phyloP scores from a whole-genome alignment of 2,797 vertebrate genomes.

The Acanthopagrus latus region DNA sequence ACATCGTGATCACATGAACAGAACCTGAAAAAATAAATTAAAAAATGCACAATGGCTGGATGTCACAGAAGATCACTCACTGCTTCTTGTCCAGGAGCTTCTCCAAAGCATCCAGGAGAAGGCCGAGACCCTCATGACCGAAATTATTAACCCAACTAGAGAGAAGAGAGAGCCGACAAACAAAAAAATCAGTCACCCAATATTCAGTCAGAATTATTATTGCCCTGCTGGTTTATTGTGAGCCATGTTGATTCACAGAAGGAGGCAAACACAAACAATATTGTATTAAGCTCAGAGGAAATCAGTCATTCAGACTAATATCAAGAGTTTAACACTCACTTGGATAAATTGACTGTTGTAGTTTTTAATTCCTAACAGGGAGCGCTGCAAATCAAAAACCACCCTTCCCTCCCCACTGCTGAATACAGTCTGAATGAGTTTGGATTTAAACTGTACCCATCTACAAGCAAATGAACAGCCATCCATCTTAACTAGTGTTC shows the following conservation, averaged over 20 bases:
- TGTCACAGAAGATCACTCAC: slow-evolving; percentile 83
- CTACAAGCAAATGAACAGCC: slow-evolving; percentile 77
- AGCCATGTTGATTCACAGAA: slow-evolving; percentile 22
- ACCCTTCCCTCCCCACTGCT: slow-evolving; percentile 14
- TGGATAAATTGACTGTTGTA: slow-evolving; percentile 55
- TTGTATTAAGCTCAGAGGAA: slow-evolving; percentile 49
- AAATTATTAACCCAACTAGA: slow-evolving; percentile 99
- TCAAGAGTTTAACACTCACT: slow-evolving; percentile 46
- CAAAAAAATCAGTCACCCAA: slow-evolving; percentile 18
- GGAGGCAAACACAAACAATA: slow-evolving; percentile 39
- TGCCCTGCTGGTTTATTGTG: slow-evolving; percentile 22
- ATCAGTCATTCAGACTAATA: slow-evolving; percentile 57
- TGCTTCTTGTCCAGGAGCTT: slow-evolving; percentile 97
- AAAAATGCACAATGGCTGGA: not conserved
- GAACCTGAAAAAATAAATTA: not conserved
- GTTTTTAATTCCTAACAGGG: slow-evolving; percentile 63
- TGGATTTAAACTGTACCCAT: slow-evolving; percentile 72
- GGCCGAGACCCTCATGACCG: slow-evolving; percentile 97
- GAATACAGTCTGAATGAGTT: slow-evolving; percentile 54
- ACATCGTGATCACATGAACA: slow-evolving; percentile 5
- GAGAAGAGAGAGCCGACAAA: slow-evolving; percentile 36
- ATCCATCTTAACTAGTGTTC: slow-evolving; percentile 77
- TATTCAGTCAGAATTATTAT: slow-evolving; percentile 31
- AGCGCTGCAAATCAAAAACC: slow-evolving; percentile 48
- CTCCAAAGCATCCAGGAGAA: slow-evolving; percentile 94